Percentiles rank a stretch among this genome's conserved stretches.
Evolutionary conservation across 2,113 vertebrate genomes (phyloP).

Genomic region (Alouatta palliata): DNA sequence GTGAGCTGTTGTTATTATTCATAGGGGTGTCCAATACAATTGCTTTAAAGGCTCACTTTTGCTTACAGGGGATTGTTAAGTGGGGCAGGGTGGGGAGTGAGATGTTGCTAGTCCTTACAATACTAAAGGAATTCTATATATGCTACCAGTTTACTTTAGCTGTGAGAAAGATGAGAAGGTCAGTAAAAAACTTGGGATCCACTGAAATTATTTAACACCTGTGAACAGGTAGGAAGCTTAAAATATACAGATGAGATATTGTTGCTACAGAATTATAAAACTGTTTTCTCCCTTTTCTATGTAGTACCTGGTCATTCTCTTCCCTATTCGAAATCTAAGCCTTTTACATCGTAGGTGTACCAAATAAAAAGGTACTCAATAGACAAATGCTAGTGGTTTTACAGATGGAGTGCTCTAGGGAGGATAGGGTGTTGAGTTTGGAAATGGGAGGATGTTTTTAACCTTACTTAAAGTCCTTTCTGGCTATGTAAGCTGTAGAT

Average conservation of each 20-base stretch:
- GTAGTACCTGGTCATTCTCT: neutral
- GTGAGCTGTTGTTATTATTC: neutral
- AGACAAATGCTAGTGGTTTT: neutral
- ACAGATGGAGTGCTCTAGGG: neutral
- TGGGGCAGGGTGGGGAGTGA: neutral
- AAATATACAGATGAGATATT: conserved; percentile 19
- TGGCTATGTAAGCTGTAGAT: conserved; percentile 50
- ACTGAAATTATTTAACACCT: neutral
- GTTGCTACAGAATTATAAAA: neutral
- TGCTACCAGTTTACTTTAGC: neutral
- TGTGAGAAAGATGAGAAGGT: neutral
- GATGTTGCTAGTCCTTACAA: neutral
- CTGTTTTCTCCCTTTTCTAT: neutral
- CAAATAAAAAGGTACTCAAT: neutral
- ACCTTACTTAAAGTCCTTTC: conserved; percentile 46
- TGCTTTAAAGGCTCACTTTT: neutral
- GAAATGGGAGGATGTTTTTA: conserved; percentile 10
- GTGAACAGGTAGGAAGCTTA: neutral
- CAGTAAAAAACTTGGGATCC: neutral
- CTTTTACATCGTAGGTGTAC: neutral
- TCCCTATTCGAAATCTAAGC: neutral
- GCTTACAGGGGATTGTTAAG: neutral
- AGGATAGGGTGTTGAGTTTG: neutral
- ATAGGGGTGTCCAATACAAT: no score
- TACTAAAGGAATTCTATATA: neutral